phyloP scores from a whole-genome alignment of 2,888 invertebrate genomes.

The Dastarcus helophoroides region DNA sequence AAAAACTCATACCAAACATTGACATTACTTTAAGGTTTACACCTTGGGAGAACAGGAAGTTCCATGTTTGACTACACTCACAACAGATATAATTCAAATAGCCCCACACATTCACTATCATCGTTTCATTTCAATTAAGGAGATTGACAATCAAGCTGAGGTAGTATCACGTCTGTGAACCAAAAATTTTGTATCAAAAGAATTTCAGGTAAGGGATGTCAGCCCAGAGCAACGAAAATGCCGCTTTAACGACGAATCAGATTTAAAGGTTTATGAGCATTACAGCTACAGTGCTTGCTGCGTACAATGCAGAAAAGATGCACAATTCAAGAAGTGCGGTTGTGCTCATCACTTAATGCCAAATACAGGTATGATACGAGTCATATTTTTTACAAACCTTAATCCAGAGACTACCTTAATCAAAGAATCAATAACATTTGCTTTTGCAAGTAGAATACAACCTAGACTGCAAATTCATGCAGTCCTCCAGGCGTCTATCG shows the following conservation, averaged over 20 bases:
- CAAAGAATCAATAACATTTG: too few relatives aligned
- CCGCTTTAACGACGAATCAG: slow-evolving; percentile 55
- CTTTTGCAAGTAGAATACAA: too few relatives aligned
- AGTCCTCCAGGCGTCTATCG: too few relatives aligned
- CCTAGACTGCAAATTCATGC: too few relatives aligned
- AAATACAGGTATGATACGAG: slow-evolving; percentile 40
- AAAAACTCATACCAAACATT: background rate
- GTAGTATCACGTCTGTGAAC: slow-evolving; percentile 21
- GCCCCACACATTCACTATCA: slow-evolving; percentile 44
- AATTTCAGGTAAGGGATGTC: slow-evolving; percentile 41
- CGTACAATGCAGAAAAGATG: slow-evolving; percentile 55
- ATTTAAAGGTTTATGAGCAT: slow-evolving; percentile 47
- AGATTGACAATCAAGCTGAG: slow-evolving; percentile 59
- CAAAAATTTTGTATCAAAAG: background rate
- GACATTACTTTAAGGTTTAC: slow-evolving; percentile 41
- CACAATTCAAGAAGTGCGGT: slow-evolving; percentile 48
- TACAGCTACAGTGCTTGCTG: slow-evolving; percentile 67
- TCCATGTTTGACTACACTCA: slow-evolving; percentile 54
- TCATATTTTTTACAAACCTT: too few relatives aligned
- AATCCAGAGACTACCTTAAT: too few relatives aligned
- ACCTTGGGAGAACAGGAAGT: slow-evolving; percentile 56
- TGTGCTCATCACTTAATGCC: slow-evolving; percentile 63
- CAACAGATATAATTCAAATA: slow-evolving; percentile 47
- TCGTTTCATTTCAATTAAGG: slow-evolving; percentile 31
- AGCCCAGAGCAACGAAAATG: slow-evolving; percentile 56